Evolutionary conservation across 2,888 invertebrate genomes (phyloP).

Genomic region (Corbicula japonica): DNA sequence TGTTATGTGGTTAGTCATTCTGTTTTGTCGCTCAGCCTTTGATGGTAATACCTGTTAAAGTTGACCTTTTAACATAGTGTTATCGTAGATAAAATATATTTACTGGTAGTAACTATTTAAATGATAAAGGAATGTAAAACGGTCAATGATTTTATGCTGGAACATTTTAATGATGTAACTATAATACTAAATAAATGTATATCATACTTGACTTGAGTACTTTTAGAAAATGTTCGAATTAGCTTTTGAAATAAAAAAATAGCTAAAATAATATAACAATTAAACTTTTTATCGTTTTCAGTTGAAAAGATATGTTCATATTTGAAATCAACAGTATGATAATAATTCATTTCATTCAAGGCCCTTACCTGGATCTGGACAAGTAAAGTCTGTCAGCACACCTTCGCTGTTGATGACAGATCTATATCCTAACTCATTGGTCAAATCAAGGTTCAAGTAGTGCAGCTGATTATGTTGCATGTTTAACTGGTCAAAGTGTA

Average conservation of each 20-base stretch:
- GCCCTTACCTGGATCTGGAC: conserved; percentile 67
- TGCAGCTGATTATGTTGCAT: conserved; percentile 69
- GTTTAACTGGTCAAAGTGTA: conserved; percentile 51
- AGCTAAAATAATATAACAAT: too few relatives aligned
- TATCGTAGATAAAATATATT: too few relatives aligned
- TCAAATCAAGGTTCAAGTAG: conserved; percentile 71
- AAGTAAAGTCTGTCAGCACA: conserved; percentile 69
- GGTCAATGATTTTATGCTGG: not conserved
- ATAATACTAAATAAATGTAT: not conserved
- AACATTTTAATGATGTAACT: not conserved
- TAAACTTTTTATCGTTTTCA: too few relatives aligned
- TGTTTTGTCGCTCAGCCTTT: too few relatives aligned
- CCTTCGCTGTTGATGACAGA: conserved; percentile 64
- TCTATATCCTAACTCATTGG: conserved; percentile 67
- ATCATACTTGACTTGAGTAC: not conserved
- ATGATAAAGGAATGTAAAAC: too few relatives aligned
- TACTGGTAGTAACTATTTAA: too few relatives aligned
- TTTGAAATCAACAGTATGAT: not conserved
- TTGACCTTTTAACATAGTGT: too few relatives aligned
- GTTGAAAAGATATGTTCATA: too few relatives aligned
- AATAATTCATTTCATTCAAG: not conserved
- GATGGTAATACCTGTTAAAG: too few relatives aligned
- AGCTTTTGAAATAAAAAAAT: too few relatives aligned
- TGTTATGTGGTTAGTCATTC: too few relatives aligned
- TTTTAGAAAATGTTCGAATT: not conserved